phyloP scores from a whole-genome alignment of 2,888 invertebrate genomes.

The Hyposoter dolosus region DNA sequence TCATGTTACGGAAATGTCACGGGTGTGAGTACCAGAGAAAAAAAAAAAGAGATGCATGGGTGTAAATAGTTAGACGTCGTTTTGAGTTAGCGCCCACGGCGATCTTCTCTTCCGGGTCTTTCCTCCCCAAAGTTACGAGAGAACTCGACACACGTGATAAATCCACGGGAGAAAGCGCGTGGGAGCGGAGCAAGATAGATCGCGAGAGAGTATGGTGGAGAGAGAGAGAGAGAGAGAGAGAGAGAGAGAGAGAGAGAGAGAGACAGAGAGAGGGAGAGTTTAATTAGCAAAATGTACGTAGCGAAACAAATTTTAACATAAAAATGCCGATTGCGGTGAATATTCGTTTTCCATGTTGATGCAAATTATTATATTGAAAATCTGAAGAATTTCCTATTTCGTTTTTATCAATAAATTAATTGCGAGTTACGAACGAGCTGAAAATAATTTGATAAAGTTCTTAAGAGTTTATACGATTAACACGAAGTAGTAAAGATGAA shows the following conservation, averaged over 20 bases:
- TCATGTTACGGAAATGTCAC: slow-evolving; percentile 9
- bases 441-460: neutral
- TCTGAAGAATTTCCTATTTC: no score
- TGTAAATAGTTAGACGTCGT: neutral
- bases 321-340: neutral
- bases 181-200: slow-evolving; percentile 9
- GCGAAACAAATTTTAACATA: neutral
- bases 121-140: slow-evolving; percentile 1
- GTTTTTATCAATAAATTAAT: no score
- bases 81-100: slow-evolving; percentile 5
- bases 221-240: neutral
- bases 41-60: slow-evolving; percentile 5
- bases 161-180: slow-evolving; percentile 11
- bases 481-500: neutral
- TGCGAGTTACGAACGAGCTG: no score
- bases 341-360: neutral
- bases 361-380: no score
- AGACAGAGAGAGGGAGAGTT: neutral
- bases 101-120: neutral
- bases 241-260: neutral
- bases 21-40: neutral
- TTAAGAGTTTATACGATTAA: no score
- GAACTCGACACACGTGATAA: slow-evolving; percentile 35
- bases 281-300: neutral
- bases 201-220: neutral